A percentile compares a stretch with the other conserved stretches of the same genome.
Evolutionary conservation across 2,113 vertebrate genomes (phyloP).

Genomic region (Dasyurus viverrinus): DNA sequence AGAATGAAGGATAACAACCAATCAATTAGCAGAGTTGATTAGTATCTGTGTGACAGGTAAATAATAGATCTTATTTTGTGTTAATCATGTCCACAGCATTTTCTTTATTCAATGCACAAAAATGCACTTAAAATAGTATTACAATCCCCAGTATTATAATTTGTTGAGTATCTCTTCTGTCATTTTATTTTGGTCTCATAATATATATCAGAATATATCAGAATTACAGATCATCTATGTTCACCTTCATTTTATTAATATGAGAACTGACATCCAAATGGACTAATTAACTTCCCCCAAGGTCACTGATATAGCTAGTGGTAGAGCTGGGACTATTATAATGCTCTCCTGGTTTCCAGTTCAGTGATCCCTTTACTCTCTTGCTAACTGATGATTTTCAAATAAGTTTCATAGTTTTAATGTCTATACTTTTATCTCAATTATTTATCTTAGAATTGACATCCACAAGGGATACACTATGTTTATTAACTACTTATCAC

Average conservation of each 20-base stretch:
- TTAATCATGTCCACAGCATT: neutral
- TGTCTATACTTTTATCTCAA: neutral
- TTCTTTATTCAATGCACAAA: neutral
- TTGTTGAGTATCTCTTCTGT: neutral
- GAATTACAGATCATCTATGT: neutral
- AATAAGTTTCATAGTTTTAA: neutral
- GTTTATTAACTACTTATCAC: neutral
- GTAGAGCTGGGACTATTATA: neutral
- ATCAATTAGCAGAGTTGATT: no score
- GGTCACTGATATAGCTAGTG: neutral
- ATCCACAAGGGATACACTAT: neutral
- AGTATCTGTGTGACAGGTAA: neutral
- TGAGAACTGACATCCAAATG: neutral
- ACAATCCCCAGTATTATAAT: neutral
- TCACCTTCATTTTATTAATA: neutral
- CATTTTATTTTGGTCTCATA: neutral
- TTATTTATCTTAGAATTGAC: neutral
- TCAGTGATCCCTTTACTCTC: neutral
- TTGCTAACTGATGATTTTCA: neutral
- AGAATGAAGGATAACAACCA: no score
- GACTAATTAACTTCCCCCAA: neutral
- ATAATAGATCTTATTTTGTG: neutral
- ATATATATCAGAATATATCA: neutral
- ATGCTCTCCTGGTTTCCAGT: neutral
- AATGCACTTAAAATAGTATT: neutral